Evolutionary conservation across 53 echinoderm and acorn worm species (phyloP).

Genomic region (Pentamera pediparva): DNA sequence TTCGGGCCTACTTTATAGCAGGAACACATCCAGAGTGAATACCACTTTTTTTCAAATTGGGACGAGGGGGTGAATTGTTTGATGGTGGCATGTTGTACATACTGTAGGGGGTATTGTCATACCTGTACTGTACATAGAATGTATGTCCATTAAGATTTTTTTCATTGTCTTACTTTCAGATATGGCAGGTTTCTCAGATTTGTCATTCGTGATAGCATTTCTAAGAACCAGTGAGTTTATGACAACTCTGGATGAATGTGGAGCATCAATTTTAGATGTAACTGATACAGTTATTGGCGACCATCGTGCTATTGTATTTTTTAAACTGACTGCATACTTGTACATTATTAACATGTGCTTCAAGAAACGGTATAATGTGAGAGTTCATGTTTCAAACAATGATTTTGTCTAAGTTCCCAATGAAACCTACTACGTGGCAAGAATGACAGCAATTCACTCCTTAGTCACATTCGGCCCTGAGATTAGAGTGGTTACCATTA

Average conservation of each 20-base stretch:
- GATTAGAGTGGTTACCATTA: background rate
- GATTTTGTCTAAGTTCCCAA: background rate
- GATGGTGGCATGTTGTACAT: no score
- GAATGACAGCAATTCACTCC: background rate
- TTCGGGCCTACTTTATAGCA: no score
- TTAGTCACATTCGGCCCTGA: constrained; percentile 4
- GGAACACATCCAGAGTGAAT: no score
- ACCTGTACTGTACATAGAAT: background rate
- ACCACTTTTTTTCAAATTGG: no score
- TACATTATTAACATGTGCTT: background rate
- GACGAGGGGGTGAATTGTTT: no score
- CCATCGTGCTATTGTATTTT: background rate
- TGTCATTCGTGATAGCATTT: background rate
- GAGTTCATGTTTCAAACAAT: background rate
- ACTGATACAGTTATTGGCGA: background rate
- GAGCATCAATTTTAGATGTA: background rate
- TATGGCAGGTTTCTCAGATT: background rate
- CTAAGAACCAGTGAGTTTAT: background rate
- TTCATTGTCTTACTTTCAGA: background rate
- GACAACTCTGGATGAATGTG: background rate
- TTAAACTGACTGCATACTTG: constrained; percentile 8
- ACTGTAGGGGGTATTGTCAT: no score
- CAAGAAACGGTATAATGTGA: background rate
- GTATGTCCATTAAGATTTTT: background rate
- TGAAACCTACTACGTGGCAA: background rate